Percentiles rank a stretch among this genome's conserved stretches.
Conservation (phyloP, 2,797 vertebrate genomes). For the Knipowitschia caucasica region DNA sequence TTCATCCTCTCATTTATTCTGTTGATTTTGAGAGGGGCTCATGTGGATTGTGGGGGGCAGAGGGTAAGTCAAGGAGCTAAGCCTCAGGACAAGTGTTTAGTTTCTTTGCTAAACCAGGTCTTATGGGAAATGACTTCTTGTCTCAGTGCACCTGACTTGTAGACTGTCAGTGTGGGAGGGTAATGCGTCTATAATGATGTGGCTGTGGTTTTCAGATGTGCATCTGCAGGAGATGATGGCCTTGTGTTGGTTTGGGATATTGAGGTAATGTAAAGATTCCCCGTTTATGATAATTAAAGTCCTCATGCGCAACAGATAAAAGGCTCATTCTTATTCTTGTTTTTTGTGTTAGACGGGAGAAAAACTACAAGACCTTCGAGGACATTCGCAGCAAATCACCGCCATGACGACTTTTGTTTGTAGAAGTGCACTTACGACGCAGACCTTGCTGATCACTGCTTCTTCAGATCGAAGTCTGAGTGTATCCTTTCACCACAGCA, state of each 20-base stretch:
- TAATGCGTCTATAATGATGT: constrained; percentile 1
- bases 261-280: constrained; percentile 79
- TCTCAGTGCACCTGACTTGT: constrained; percentile 13
- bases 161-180: constrained; percentile 8
- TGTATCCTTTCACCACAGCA: constrained; percentile 80
- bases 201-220: constrained; percentile 78
- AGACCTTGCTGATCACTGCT: constrained; percentile 82
- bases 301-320: not conserved
- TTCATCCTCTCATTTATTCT: constrained; percentile 58
- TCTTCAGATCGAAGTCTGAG: constrained; percentile 91
- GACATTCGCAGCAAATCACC: constrained; percentile 92
- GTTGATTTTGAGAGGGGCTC: constrained; percentile 66
- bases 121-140: constrained; percentile 46
- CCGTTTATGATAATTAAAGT: no score
- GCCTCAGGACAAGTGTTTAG: constrained; percentile 66
- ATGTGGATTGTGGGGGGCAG: constrained; percentile 69
- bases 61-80: constrained; percentile 71
- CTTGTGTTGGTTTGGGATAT: constrained; percentile 88
- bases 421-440: constrained; percentile 23
- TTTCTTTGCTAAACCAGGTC: constrained; percentile 20
- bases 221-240: constrained; percentile 94
- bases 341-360: constrained; percentile 82
- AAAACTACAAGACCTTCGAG: constrained; percentile 83
- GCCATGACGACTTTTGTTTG: constrained; percentile 79
- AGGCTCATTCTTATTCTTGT: no score